Evolutionary conservation across 1,140 invertebrate genomes (phyloP).

Genomic region (Monomorium pharaonis): DNA sequence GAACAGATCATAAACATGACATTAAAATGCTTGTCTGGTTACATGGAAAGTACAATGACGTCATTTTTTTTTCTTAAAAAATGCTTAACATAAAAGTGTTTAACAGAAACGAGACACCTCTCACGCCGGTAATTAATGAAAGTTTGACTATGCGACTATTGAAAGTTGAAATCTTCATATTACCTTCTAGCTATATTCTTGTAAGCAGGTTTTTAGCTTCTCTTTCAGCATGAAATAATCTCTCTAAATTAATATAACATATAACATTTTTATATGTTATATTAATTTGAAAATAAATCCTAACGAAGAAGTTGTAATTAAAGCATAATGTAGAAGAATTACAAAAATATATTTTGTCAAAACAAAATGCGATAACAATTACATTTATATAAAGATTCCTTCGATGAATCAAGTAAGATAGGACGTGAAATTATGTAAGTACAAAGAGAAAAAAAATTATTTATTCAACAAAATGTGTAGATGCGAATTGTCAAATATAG

Average conservation of each 20-base stretch:
- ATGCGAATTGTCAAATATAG: too few relatives aligned
- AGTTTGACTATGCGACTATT: background rate
- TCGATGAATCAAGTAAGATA: background rate
- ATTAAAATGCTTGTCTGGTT: slow-evolving; percentile 5
- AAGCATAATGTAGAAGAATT: background rate
- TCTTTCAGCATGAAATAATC: background rate
- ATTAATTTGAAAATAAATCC: background rate
- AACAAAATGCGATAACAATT: slow-evolving; percentile 22
- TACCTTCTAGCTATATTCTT: background rate
- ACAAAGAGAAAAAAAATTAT: too few relatives aligned
- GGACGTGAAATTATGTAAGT: too few relatives aligned
- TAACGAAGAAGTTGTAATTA: background rate
- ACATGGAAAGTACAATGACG: background rate
- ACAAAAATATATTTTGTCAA: slow-evolving; percentile 11
- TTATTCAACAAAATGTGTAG: too few relatives aligned
- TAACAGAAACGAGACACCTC: background rate
- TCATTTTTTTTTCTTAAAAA: slow-evolving; percentile 16
- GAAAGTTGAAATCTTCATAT: background rate
- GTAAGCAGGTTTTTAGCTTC: background rate
- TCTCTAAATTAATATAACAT: background rate
- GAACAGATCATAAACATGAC: background rate
- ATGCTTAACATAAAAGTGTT: background rate
- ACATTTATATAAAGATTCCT: background rate
- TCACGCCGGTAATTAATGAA: background rate
- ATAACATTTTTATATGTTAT: background rate